Evolutionary conservation across 1,140 invertebrate genomes (phyloP), one percentile per base, ranked within the genome.

Genomic region (Piezodorus guildinii): DNA sequence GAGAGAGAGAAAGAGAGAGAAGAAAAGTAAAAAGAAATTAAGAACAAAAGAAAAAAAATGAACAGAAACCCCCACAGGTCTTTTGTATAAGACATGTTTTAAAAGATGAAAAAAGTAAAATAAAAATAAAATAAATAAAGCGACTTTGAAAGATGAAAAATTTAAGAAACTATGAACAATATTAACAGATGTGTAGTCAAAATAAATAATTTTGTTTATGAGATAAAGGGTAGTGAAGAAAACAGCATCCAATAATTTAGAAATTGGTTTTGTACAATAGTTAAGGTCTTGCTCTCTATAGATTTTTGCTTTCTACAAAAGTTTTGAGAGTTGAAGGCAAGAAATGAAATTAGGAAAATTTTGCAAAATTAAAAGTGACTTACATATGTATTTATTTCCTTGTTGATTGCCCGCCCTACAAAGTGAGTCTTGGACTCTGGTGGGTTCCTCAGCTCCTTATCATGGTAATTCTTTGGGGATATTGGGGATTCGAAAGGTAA

Each of bases 201-300:
- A 39, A 39, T 39, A 39, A 39, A 39, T 39, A 39, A 39, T 39
- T 39, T 39, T 39, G 34, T 27, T 30, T 34, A 63, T 27, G 19
- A 30, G 56, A 16, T 39, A 49, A 34, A 1, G 51, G 54, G 54
- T 27, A 54, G 62, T 25, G 10, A 49, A 46, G 51, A 43, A 44
- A 34, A 51, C 21, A 46, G 58, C 49, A 65, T 25, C 49, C 30
- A 58, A 39, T 51, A 10, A 2, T 27, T 49, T 49, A n/a, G 51
- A 63, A 63, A 44, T 60, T 44, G 34, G n/a, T 64, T 25, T 49
- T 60, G 27, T 60, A 65, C 56, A 65, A 65, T 15, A 59, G 54
- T 1, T 30, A 62, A 25, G 15, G 17, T 23, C 43, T 60, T 63
- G 25, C 23, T 54, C 49, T 30, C 21, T 49, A 34, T 46, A 63